A percentile compares a stretch with the other conserved stretches of the same genome.
Conservation (phyloP, 2,888 invertebrate genomes). For the Caenorhabditis virilis region DNA sequence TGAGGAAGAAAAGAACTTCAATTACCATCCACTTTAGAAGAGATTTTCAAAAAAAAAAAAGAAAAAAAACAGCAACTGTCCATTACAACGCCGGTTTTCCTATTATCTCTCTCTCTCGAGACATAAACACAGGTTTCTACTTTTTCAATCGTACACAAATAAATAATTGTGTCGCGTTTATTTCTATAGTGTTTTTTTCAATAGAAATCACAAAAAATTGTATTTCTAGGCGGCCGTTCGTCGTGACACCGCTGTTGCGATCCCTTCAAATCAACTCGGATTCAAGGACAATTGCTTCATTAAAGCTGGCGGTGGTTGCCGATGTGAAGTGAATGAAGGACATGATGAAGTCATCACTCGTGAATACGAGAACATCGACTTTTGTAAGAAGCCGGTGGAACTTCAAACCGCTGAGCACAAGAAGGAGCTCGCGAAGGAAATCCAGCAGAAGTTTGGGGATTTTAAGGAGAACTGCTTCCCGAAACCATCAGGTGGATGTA, state of each 20-base stretch:
- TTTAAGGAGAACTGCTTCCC: constrained; percentile 62
- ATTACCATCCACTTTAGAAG: too few relatives aligned
- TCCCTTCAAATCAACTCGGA: constrained; percentile 6
- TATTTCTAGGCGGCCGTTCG: constrained; percentile 31
- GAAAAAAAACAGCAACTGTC: too few relatives aligned
- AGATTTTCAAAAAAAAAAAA: too few relatives aligned
- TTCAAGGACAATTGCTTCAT: constrained; percentile 37
- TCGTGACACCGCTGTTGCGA: constrained; percentile 29
- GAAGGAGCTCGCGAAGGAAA: constrained; percentile 44
- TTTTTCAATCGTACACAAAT: too few relatives aligned
- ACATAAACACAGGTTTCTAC: too few relatives aligned
- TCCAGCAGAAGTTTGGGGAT: constrained; percentile 53
- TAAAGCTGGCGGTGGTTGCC: constrained; percentile 39
- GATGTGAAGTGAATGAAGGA: constrained; percentile 55
- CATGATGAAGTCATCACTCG: constrained; percentile 43
- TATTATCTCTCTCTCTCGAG: too few relatives aligned
- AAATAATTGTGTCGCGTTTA: too few relatives aligned
- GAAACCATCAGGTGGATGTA: constrained; percentile 57
- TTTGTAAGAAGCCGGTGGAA: constrained; percentile 58
- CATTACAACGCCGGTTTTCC: too few relatives aligned
- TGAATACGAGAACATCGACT: constrained; percentile 42
- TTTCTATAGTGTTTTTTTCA: too few relatives aligned
- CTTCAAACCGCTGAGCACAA: constrained; percentile 50
- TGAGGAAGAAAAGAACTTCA: too few relatives aligned
- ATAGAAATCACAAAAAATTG: too few relatives aligned